Percentiles rank a stretch among this genome's conserved stretches.
phyloP scores from a whole-genome alignment of 2,113 vertebrate species.

The Phyllostomus hastatus region DNA sequence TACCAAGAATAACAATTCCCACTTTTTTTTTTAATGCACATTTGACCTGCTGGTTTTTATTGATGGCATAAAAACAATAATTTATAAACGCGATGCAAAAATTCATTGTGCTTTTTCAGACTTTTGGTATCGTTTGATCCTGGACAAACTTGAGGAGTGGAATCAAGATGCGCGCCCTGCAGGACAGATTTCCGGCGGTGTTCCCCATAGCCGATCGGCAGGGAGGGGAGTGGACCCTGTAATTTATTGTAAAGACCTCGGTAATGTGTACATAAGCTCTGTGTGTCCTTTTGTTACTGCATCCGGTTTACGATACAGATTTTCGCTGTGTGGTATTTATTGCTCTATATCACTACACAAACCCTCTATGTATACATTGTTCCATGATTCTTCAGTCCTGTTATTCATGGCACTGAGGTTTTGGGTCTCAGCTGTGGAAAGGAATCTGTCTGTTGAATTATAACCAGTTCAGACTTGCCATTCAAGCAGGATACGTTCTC shows the following conservation, averaged over 20 bases:
- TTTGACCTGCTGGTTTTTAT: conserved; percentile 72
- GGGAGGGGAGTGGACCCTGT: neutral
- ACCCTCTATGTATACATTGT: conserved; percentile 59
- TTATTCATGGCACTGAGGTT: conserved; percentile 46
- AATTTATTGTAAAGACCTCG: conserved; percentile 56
- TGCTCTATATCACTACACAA: conserved; percentile 55
- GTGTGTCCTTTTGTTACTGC: conserved; percentile 34
- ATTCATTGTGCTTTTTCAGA: conserved; percentile 79
- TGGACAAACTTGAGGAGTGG: conserved; percentile 72
- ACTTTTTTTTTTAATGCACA: conserved; percentile 72
- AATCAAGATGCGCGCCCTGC: conserved; percentile 52
- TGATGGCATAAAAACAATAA: conserved; percentile 62
- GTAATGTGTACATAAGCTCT: conserved; percentile 43
- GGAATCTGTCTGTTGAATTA: neutral
- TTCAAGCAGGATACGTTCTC: conserved; percentile 24
- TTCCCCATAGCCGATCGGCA: conserved; percentile 37
- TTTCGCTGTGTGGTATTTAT: conserved; percentile 52
- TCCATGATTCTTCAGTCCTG: conserved; percentile 3
- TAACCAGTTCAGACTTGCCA: neutral
- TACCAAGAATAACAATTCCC: conserved; percentile 67
- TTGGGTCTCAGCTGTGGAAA: conserved; percentile 12
- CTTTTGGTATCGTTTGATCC: conserved; percentile 80
- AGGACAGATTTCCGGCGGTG: conserved; percentile 51
- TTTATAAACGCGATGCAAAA: conserved; percentile 67
- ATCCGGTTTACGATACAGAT: conserved; percentile 52